A percentile compares a stretch with the other conserved stretches of the same genome.
phyloP scores from a whole-genome alignment of 1,140 invertebrate species.

The Pentalonia nigronervosa region DNA sequence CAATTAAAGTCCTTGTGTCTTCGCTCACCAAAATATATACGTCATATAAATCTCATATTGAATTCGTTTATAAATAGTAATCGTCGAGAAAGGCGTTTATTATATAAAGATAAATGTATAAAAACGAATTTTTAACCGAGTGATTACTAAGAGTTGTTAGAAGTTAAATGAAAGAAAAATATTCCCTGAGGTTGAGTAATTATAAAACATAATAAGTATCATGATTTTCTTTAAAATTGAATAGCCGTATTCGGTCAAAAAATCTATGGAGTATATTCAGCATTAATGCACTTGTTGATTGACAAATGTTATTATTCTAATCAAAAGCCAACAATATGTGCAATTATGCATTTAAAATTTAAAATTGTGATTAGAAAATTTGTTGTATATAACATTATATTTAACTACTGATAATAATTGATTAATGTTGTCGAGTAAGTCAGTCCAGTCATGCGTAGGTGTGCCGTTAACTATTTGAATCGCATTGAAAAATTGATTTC shows the following conservation, averaged over 20 bases:
- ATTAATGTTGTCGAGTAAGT: background rate
- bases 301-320: background rate
- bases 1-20: background rate
- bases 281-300: background rate
- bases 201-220: background rate
- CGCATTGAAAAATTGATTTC: constrained; percentile 2
- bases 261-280: background rate
- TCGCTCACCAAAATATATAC: too few relatives aligned
- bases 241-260: background rate
- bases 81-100: background rate
- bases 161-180: background rate
- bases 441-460: background rate
- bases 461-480: background rate
- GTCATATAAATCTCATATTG: background rate
- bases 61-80: background rate
- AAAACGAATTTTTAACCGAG: background rate
- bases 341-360: background rate
- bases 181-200: background rate
- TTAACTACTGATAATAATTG: background rate
- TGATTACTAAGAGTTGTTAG: background rate
- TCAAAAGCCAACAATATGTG: background rate
- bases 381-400: background rate
- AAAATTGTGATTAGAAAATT: background rate
- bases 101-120: background rate
- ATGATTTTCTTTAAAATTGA: background rate